Evolutionary conservation across 2,113 vertebrate genomes (phyloP).

Genomic region (Corythaixoides concolor): DNA sequence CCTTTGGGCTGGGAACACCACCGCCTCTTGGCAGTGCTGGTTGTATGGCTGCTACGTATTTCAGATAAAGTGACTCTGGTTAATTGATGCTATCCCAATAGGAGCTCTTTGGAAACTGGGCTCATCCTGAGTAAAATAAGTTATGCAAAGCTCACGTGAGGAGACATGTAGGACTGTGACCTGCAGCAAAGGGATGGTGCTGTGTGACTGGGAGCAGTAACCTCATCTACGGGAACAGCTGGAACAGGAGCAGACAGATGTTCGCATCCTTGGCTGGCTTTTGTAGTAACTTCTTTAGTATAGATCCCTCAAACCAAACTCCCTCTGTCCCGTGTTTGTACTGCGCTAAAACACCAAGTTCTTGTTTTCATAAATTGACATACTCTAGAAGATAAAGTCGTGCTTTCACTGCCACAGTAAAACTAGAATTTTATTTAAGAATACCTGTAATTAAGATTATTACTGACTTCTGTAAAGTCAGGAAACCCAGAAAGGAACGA

Average conservation of each 20-base stretch:
- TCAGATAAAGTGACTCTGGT: background rate
- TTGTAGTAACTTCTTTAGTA: background rate
- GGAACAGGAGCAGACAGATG: background rate
- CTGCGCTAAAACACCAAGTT: background rate
- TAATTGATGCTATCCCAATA: background rate
- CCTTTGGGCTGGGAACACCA: background rate
- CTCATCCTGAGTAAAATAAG: background rate
- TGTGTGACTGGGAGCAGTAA: background rate
- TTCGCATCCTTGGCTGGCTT: background rate
- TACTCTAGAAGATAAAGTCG: background rate
- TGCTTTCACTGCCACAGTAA: background rate
- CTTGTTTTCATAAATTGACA: background rate
- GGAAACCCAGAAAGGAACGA: background rate
- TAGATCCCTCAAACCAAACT: background rate
- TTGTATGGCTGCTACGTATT: background rate
- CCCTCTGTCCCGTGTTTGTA: background rate
- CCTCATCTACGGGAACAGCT: background rate
- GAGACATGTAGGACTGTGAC: background rate
- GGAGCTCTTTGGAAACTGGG: background rate
- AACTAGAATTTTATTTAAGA: background rate
- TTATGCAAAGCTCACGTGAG: background rate
- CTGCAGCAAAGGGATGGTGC: background rate
- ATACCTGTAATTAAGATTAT: background rate
- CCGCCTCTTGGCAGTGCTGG: background rate
- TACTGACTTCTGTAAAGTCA: background rate